These are phyloP conservation scores for Pempheris klunzingeri DNA, from an alignment of 2,797 vertebrate species.

Conservation along the genomic window DNA sequence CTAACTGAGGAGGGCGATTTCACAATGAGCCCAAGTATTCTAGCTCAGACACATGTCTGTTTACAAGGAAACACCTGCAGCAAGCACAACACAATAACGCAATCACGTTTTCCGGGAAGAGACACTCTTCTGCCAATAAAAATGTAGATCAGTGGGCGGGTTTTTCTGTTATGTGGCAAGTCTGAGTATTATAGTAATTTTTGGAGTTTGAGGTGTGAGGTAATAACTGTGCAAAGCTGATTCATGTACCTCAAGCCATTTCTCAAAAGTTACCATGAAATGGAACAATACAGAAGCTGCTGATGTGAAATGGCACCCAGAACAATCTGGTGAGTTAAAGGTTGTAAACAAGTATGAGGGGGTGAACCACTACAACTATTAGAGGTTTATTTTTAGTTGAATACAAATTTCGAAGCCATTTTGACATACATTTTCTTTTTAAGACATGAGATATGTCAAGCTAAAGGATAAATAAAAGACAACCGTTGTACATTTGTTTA, in stretches of 20 bases:
- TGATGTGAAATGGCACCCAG: background rate
- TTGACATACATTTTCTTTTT: no score
- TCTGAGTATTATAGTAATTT: background rate
- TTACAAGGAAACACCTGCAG: background rate
- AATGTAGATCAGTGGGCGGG: background rate
- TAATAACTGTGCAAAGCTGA: constrained; percentile 24
- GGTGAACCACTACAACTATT: constrained; percentile 11
- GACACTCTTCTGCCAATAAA: background rate
- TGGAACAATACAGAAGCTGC: background rate
- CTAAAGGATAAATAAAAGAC: background rate
- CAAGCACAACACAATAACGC: background rate
- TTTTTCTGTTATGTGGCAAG: constrained; percentile 51
- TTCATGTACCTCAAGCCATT: constrained; percentile 20
- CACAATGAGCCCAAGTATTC: constrained; percentile 35
- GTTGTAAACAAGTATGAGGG: background rate
- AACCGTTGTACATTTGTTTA: background rate
- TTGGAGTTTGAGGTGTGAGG: background rate
- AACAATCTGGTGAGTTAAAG: background rate
- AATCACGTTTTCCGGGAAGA: background rate
- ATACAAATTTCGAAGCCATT: no score
- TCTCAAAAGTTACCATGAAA: constrained; percentile 12
- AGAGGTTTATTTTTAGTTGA: background rate
- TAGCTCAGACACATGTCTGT: background rate
- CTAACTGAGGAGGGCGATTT: constrained; percentile 34
- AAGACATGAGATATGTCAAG: background rate